phyloP scores from a whole-genome alignment of 30 jellyfish, hydroid and myxozoan genomes.

The Phacellophora camtschatica region DNA sequence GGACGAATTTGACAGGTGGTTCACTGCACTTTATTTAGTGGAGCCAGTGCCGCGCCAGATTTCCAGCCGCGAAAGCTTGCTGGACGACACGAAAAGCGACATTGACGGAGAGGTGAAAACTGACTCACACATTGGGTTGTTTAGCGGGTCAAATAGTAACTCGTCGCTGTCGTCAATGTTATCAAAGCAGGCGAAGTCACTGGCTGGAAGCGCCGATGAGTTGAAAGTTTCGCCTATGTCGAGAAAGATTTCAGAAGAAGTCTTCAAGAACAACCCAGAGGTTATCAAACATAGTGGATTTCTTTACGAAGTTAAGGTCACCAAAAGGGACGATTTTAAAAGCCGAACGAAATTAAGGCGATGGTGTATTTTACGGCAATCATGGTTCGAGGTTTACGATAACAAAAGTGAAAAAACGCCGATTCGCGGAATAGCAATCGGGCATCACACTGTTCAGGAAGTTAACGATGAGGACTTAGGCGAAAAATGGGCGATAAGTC shows the following conservation, averaged over 20 bases:
- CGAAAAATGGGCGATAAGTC: constrained; percentile 52
- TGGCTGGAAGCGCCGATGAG: constrained; percentile 58
- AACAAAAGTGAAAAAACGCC: constrained; percentile 62
- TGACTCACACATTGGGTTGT: not conserved
- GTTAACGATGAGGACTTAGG: constrained; percentile 42
- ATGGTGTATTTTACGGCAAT: constrained; percentile 78
- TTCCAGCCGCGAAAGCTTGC: constrained; percentile 70
- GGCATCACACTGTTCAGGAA: constrained; percentile 14
- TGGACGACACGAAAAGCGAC: constrained; percentile 51
- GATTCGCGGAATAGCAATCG: constrained; percentile 35
- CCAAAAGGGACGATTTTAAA: constrained; percentile 31
- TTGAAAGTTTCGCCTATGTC: constrained; percentile 1
- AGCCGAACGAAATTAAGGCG: constrained; percentile 65
- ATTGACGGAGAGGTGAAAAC: constrained; percentile 9
- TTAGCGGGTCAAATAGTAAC: constrained; percentile 44
- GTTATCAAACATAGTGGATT: constrained; percentile 45
- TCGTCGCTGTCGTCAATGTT: constrained; percentile 48
- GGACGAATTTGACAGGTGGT: constrained; percentile 81
- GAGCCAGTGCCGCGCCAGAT: constrained; percentile 42
- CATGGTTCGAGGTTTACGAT: constrained; percentile 66
- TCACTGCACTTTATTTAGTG: constrained; percentile 70
- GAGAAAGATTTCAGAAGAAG: constrained; percentile 56
- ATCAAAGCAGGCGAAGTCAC: constrained; percentile 35
- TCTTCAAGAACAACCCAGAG: constrained; percentile 38
- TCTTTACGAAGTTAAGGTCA: constrained; percentile 59